Percentiles rank a stretch among this genome's conserved stretches.
These are phyloP conservation scores for Himalopsyche tibetana DNA, from an alignment of 2,888 invertebrate genomes.

Conservation along the genomic window DNA sequence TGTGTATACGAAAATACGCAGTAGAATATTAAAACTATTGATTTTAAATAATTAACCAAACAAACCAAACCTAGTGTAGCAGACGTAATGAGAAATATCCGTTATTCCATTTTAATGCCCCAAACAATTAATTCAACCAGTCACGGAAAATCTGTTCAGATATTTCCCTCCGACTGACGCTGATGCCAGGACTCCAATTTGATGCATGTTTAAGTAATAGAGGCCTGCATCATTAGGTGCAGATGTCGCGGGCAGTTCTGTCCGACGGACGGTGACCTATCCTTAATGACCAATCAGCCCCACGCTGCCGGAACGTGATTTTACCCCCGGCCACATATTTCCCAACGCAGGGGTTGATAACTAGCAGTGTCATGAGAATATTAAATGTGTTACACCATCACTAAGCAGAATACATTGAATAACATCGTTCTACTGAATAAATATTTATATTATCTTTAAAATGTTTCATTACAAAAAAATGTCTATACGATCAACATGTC, in stretches of 20 bases:
- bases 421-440: no score
- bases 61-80: background rate
- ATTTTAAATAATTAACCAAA: background rate
- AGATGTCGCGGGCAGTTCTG: slow-evolving; percentile 71
- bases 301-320: slow-evolving; percentile 54
- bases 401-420: no score
- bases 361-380: background rate
- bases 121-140: slow-evolving; percentile 24
- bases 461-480: no score
- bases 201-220: slow-evolving; percentile 78
- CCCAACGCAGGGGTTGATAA: background rate
- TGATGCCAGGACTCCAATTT: background rate
- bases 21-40: no score
- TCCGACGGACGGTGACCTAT: slow-evolving; percentile 66
- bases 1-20: no score
- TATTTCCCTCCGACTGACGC: slow-evolving; percentile 11
- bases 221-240: slow-evolving; percentile 77
- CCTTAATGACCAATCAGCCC: slow-evolving; percentile 61
- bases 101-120: background rate
- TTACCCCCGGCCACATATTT: background rate
- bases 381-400: background rate
- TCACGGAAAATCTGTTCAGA: slow-evolving; percentile 12
- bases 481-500: no score
- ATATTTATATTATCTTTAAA: no score
- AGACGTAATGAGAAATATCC: background rate